Conservation (phyloP, 2,113 vertebrate species). For the Salminus brasiliensis region DNA sequence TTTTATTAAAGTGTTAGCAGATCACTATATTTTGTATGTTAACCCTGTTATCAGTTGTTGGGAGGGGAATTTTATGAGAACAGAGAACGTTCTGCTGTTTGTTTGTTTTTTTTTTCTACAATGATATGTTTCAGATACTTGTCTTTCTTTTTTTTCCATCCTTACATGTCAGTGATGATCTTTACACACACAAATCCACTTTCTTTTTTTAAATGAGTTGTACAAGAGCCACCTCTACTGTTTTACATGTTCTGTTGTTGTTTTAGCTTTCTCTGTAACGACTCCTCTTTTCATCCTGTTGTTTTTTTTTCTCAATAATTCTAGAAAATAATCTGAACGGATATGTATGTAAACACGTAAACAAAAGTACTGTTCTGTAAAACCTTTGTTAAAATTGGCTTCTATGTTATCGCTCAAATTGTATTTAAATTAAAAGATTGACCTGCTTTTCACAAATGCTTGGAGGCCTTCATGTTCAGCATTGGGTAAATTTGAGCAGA, state of each 20-base stretch:
- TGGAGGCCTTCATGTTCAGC: neutral
- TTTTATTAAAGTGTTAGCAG: constrained; percentile 46
- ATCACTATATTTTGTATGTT: constrained; percentile 54
- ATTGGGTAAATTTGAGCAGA: neutral
- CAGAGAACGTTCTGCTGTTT: constrained; percentile 13
- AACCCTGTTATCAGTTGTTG: constrained; percentile 33
- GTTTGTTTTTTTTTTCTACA: constrained; percentile 21
- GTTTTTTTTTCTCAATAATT: no score
- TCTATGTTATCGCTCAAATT: constrained; percentile 49
- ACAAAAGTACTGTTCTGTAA: constrained; percentile 46
- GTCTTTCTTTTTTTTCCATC: constrained; percentile 22
- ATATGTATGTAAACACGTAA: constrained; percentile 39
- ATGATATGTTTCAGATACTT: constrained; percentile 35
- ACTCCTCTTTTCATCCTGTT: constrained; percentile 34
- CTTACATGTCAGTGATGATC: constrained; percentile 9
- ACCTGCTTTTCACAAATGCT: constrained; percentile 45
- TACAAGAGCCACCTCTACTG: neutral
- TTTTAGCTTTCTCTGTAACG: constrained; percentile 17
- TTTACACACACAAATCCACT: neutral
- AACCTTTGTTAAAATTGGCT: constrained; percentile 48
- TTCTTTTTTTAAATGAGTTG: neutral
- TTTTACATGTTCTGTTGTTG: constrained; percentile 21
- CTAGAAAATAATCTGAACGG: constrained; percentile 31
- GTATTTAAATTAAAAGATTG: constrained; percentile 58
- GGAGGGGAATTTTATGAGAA: neutral